phyloP scores from a whole-genome alignment of 2,113 vertebrate species.

The Pogona vitticeps region DNA sequence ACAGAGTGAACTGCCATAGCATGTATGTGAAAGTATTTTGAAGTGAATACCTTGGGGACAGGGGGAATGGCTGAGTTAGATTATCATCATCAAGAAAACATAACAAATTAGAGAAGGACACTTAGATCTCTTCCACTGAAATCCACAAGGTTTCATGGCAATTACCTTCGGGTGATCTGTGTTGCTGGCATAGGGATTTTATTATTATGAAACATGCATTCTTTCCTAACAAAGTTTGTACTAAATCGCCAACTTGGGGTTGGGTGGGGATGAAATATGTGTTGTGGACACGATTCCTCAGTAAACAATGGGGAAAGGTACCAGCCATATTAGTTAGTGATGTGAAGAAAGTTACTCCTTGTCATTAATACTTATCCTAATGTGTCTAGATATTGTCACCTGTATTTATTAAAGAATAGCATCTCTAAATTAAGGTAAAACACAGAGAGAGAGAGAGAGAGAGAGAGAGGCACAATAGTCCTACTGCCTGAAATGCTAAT shows the following conservation, averaged over 20 bases:
- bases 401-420: slow-evolving; percentile 16
- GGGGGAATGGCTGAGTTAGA: background rate
- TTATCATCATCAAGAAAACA: background rate
- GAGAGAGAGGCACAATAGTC: slow-evolving; percentile 15
- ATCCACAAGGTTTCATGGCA: background rate
- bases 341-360: slow-evolving; percentile 28
- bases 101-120: background rate
- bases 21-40: background rate
- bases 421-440: slow-evolving; percentile 51
- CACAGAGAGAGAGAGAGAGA: background rate
- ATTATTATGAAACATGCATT: background rate
- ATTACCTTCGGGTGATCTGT: background rate
- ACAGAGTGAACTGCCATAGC: background rate
- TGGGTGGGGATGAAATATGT: no score
- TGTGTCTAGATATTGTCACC: background rate
- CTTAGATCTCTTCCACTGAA: background rate
- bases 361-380: background rate
- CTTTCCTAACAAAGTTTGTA: background rate
- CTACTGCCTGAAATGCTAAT: slow-evolving; percentile 61
- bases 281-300: no score
- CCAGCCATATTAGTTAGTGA: background rate
- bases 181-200: background rate
- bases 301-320: background rate
- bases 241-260: background rate
- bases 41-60: no score